Conservation (phyloP, 2,888 invertebrate genomes). For the Uropetala carovei region DNA sequence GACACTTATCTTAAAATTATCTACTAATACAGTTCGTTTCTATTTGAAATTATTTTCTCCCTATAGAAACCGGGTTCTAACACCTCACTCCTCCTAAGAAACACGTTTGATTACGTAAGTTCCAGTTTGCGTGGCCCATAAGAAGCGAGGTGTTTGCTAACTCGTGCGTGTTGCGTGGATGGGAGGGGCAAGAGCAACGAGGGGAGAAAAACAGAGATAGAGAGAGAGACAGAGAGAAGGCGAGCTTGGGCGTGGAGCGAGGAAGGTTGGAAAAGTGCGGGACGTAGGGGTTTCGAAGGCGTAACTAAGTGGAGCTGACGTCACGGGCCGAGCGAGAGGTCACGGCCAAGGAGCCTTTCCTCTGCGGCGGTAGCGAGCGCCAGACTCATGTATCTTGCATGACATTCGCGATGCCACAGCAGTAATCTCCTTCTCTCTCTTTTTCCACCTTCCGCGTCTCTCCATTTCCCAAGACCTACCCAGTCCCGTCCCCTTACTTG, state of each 20-base stretch:
- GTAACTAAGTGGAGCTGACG: slow-evolving; percentile 30
- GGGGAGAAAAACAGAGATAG: too few species aligned
- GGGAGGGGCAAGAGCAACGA: not conserved
- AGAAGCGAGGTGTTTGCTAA: too few species aligned
- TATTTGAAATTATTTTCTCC: too few species aligned
- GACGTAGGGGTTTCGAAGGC: not conserved
- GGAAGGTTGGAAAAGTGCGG: not conserved
- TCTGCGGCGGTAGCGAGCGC: not conserved
- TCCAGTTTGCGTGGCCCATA: too few species aligned
- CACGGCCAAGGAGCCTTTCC: slow-evolving; percentile 24
- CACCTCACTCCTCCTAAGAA: too few species aligned
- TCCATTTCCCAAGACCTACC: not conserved
- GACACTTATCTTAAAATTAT: too few species aligned
- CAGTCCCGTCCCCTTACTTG: too few species aligned
- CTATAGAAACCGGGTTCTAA: too few species aligned
- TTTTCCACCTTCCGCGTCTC: not conserved
- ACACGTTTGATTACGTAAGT: too few species aligned
- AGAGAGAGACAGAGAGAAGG: not conserved
- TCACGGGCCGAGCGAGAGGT: slow-evolving; percentile 12
- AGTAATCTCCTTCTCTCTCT: not conserved
- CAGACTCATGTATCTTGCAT: slow-evolving; percentile 35
- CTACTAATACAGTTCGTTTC: too few species aligned
- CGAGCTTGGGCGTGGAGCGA: not conserved
- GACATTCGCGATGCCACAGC: not conserved
- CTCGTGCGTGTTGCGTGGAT: not conserved